phyloP scores from a whole-genome alignment of 1,140 invertebrate genomes.

The Uloborus diversus region DNA sequence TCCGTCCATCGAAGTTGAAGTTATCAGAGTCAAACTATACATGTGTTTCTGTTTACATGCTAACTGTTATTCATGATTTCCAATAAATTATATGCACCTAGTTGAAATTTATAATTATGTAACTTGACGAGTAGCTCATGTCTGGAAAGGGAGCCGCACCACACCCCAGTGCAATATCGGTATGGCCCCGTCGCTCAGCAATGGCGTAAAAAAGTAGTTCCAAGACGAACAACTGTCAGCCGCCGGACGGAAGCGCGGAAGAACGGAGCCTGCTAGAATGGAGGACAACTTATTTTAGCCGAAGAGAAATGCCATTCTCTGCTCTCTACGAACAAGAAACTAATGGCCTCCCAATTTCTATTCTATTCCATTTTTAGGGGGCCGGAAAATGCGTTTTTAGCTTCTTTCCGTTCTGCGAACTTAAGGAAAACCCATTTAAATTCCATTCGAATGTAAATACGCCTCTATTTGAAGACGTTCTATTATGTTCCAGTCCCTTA shows the following conservation, averaged over 20 bases:
- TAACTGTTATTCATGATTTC: too few relatives aligned
- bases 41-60: too few relatives aligned
- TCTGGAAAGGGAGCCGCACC: too few relatives aligned
- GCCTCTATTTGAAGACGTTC: constrained; percentile 46
- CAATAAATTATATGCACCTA: too few relatives aligned
- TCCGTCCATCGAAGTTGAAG: too few relatives aligned
- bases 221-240: constrained; percentile 50
- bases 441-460: constrained; percentile 55
- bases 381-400: constrained; percentile 53
- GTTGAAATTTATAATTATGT: too few relatives aligned
- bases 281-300: constrained; percentile 48
- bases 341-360: constrained; percentile 56
- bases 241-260: constrained; percentile 9
- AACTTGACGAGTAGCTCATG: too few relatives aligned
- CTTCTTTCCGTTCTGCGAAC: constrained; percentile 45
- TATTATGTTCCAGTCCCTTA: constrained; percentile 47
- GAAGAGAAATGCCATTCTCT: constrained; percentile 48
- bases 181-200: not conserved
- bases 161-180: not conserved
- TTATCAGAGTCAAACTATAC: too few relatives aligned
- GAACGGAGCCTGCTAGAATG: constrained; percentile 7
- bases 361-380: constrained; percentile 52
- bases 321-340: constrained; percentile 38
- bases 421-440: constrained; percentile 55
- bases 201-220: not conserved